Evolutionary conservation across 2,888 invertebrate species (phyloP), one percentile per base, ranked within the genome.

Genomic region (Gandaritis pyraliata): DNA sequence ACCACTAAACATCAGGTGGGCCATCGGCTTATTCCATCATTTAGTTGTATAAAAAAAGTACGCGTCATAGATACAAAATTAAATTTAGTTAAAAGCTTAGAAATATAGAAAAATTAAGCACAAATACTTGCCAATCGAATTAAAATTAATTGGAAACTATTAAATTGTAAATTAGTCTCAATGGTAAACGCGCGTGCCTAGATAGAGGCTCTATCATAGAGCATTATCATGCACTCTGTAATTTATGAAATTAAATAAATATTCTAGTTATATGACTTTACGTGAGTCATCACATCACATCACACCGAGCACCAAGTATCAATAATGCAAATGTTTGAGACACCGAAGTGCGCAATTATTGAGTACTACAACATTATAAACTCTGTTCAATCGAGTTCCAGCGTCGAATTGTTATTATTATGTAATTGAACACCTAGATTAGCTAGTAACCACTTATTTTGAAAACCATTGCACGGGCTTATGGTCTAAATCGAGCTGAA

Each of bases 281-380:
- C 18, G 56, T 82, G 81, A 82, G 61, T 78, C 74, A 77, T 61
- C 57, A 54, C 73, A 77, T 61, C 57, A 54, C 73, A 76, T 59
- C 53, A 55, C 36, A 54, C 36, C 57, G 41, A 51, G 48, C 36
- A 54, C 36, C 57, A 36, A 51, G 48, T 58, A 65, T 59, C 61
- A 62, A 63, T 61, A 62, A 64, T 63, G 65, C 64, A 63, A 71
- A 58, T 70, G 52, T 49, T 63, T 55, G 38, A 62, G 56, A 65
- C 68, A 72, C 65, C 63, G 49, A 73, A 70, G 54, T 72, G 71
- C 74, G 76, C 72, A 77, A 63, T 74, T 67, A 63, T 55, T 58
- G 58, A 51, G 59, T 61, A 48, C n/a, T 38, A 23, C 30, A 52
- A 41, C 49, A 54, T 38, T 43, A n/a, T n/a, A n/a, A 29, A 58